Percentiles rank a stretch among this genome's conserved stretches.
Conservation (phyloP, 2,888 invertebrate species). For the Polietes domitor region DNA sequence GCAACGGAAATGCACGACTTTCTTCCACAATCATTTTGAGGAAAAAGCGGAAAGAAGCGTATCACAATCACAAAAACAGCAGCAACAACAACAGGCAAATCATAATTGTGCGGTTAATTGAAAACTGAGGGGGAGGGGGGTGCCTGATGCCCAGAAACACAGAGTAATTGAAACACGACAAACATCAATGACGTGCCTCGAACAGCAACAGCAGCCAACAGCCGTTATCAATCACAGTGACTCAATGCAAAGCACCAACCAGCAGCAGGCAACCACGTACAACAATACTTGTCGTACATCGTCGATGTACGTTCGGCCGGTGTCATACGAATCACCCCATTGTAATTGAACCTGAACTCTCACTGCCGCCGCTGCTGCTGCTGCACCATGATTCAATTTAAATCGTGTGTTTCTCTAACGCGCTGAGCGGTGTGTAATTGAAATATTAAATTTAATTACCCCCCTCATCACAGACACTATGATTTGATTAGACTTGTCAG, state of each 20-base stretch:
- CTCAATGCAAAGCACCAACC: background rate
- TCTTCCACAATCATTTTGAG: background rate
- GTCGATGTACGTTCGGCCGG: background rate
- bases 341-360: background rate
- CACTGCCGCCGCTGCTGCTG: too few species aligned
- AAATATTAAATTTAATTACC: background rate
- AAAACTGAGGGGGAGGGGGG: background rate
- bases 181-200: background rate
- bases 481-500: background rate
- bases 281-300: too few species aligned
- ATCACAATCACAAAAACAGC: background rate
- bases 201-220: background rate
- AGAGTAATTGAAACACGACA: slow-evolving; percentile 7
- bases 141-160: too few species aligned
- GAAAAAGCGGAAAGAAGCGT: slow-evolving; percentile 11
- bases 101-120: background rate
- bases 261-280: too few species aligned
- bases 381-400: background rate
- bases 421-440: background rate
- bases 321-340: background rate
- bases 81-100: background rate
- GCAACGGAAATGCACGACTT: slow-evolving; percentile 41
- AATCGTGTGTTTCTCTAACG: background rate
- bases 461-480: background rate
- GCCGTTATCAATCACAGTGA: background rate